phyloP scores from a whole-genome alignment of 2,888 invertebrate species.

The Coenonympha arcania region DNA sequence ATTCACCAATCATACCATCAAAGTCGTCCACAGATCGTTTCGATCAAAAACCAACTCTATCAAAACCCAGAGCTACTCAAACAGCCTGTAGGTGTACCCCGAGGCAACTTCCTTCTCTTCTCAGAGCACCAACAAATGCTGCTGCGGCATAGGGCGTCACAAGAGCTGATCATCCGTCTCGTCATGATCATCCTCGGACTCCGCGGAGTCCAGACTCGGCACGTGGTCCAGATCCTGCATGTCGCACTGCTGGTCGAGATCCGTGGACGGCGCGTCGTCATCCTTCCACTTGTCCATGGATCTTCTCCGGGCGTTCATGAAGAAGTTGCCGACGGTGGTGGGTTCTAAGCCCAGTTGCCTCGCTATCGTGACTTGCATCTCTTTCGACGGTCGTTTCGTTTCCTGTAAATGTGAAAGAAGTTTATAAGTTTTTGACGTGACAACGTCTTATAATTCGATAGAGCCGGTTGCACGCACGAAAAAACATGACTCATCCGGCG shows the following conservation, averaged over 20 bases:
- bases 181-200: constrained; percentile 65
- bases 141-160: constrained; percentile 67
- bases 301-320: constrained; percentile 99
- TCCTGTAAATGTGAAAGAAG: constrained; percentile 77
- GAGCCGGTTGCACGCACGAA: too few species aligned
- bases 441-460: too few species aligned
- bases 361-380: constrained; percentile 99
- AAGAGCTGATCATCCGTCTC: constrained; percentile 68
- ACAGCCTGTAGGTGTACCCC: constrained; percentile 15
- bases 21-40: too few species aligned
- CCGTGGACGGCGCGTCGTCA: constrained; percentile 82
- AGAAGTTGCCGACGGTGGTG: constrained; percentile 99
- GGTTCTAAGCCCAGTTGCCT: constrained; percentile 97
- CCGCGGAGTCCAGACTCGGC: constrained; percentile 60
- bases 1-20: too few species aligned
- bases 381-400: constrained; percentile 99
- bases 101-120: constrained; percentile 44
- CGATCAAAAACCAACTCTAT: too few species aligned
- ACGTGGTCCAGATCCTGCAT: constrained; percentile 67
- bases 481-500: too few species aligned
- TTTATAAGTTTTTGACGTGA: too few species aligned
- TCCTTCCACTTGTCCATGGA: constrained; percentile 99
- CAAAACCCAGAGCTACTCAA: neutral
- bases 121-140: constrained; percentile 69
- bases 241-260: constrained; percentile 70